Evolutionary conservation across 2,113 vertebrate species (phyloP).

Genomic region (Typhlomys cinereus): DNA sequence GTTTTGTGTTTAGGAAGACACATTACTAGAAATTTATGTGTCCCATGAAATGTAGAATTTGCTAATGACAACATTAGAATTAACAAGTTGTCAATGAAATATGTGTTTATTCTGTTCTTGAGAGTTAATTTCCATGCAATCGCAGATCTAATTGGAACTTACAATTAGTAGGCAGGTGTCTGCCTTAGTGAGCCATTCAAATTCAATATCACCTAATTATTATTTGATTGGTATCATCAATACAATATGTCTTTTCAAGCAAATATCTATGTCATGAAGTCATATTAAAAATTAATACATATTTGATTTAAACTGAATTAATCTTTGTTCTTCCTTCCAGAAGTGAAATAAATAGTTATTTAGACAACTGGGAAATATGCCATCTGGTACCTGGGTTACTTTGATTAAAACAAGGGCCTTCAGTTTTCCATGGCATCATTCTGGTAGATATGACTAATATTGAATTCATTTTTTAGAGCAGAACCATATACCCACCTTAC

Average conservation of each 20-base stretch:
- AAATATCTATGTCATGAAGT: conserved; percentile 37
- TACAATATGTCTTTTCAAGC: conserved; percentile 49
- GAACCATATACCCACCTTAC: conserved; percentile 63
- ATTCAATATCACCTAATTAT: conserved; percentile 59
- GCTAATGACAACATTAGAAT: conserved; percentile 40
- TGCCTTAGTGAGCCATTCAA: conserved; percentile 46
- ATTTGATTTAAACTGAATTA: conserved; percentile 43
- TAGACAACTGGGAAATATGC: neutral
- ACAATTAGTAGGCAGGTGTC: conserved; percentile 61
- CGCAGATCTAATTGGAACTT: conserved; percentile 59
- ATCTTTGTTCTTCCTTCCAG: conserved; percentile 29
- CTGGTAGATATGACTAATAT: conserved; percentile 51
- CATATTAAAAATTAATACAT: conserved; percentile 55
- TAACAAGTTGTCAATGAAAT: conserved; percentile 55
- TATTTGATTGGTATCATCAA: conserved; percentile 69
- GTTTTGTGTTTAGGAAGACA: conserved; percentile 35
- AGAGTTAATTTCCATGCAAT: conserved; percentile 57
- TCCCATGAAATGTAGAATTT: conserved; percentile 13
- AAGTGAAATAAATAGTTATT: conserved; percentile 8
- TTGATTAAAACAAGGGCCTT: conserved; percentile 58
- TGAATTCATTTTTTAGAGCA: conserved; percentile 61
- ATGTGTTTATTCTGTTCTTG: conserved; percentile 38
- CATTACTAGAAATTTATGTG: neutral
- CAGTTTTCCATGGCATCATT: conserved; percentile 42
- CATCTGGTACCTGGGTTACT: neutral